Evolutionary conservation across 2,113 vertebrate species (phyloP), one percentile per base, ranked within the genome.

Genomic region (Rhinolophus sinicus): DNA sequence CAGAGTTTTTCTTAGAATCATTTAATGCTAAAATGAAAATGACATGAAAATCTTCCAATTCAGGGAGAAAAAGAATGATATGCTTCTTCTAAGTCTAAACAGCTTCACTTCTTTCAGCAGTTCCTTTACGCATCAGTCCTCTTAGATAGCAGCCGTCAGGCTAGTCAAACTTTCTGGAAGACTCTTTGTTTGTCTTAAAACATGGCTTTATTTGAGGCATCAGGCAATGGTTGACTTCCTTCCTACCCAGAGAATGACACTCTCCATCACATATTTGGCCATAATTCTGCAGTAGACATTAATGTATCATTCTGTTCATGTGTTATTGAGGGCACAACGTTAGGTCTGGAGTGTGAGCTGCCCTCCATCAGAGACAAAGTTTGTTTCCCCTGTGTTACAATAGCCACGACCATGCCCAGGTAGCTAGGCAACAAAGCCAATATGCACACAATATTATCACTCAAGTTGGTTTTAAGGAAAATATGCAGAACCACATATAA

Each of bases 141-240:
- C 30, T 47, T 38, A 80, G n/a, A 26, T 54, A 15, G 21, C 52
- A 35, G 28, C 58, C 0, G 62, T 52, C 44, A 88, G 28, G 13
- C 16, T 26, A 72, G 13, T 21, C 38, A 62, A 28, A 19, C 30
- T 58, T 72, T 72, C 52, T 30, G 47, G 52, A 47, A 24, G n/a
- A 92, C 60, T 6, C 16, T 88, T 94, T 90, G 6, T 19, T 82
- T 97, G 91, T 93, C 77, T 76, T 76, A 72, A 78, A 72, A 62
- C 64, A 21, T 7, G n/a, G 4, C 12, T 89, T 76, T n/a, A 8
- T 82, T 70, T 84, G 65, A 65, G 44, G 8, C 19, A 60, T 15
- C 19, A 47, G 21, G 4, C 28, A 62, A 58, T 40, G 12, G 14
- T 26, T 67, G 30, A 83, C 4, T n/a, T 92, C 5, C 50, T 52